Evolutionary conservation across 1,140 invertebrate species (phyloP), one percentile per base, ranked within the genome.

Genomic region (Dolichoris vasculosae): DNA sequence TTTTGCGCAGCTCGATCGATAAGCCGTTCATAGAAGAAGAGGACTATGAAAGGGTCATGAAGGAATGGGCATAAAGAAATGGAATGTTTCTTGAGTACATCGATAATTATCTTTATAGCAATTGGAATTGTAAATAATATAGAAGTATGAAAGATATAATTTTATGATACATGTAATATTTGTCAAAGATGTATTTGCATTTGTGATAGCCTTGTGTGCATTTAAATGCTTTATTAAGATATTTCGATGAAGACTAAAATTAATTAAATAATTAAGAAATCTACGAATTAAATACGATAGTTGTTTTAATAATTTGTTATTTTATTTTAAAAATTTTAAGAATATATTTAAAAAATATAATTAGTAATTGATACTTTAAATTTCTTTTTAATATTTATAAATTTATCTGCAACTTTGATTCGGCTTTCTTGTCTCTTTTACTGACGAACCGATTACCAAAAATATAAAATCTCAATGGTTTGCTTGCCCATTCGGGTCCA

Each of bases 21-120:
- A 96, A 96, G 86, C 97, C 97, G 15, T 98, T 98, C 89, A 97
- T 98, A 51, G 94, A 95, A 64, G 96, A 97, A 88, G 95, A 96
- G 71, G 97, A 98, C 86, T 98, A 97, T 93, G 97, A 97, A 86
- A 93, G 94, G 86, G 95, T 97, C 15, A 95, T 96, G 93, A 96
- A 96, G 88, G 97, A 97, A 89, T 98, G 97, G 97, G 95, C 96
- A 89, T 97, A 94, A 94, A 87, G 67, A 46, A 43, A 55, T 51
- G 23, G 1, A n/a, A 59, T 51, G 40, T 82, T 81, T 15, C 9
- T 51, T 73, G 55, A 30, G 3, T 9, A 43, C 26, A 59, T 13
- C 3, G 6, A 43, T n/a, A 43, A n/a, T 0, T n/a, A 43, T n/a
- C 38, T 26, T 40, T 59, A 40, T 1, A n/a, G 17, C 8, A 26